A percentile compares a stretch with the other conserved stretches of the same genome.
Evolutionary conservation across 92 coral and sea anemone species (phyloP).

Genomic region (Epizoanthus illoricatus): DNA sequence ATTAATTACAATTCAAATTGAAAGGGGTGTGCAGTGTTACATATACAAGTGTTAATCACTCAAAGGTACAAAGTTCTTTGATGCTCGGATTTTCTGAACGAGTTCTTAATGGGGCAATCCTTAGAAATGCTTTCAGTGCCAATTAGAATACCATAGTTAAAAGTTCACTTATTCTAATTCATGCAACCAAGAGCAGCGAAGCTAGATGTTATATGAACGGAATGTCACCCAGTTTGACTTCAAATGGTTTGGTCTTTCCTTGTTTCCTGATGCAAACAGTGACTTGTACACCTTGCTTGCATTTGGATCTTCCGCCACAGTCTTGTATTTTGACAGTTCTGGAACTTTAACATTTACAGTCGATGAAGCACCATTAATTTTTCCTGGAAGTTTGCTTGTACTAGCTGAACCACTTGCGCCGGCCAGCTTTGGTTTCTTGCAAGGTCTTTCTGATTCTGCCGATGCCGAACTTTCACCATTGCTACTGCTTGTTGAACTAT

Average conservation of each 20-base stretch:
- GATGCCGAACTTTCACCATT: constrained; percentile 41
- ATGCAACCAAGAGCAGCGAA: not conserved
- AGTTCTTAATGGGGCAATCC: too few species aligned
- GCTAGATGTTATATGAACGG: constrained; percentile 83
- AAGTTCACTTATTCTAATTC: not conserved
- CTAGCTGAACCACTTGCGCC: constrained; percentile 46
- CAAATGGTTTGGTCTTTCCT: constrained; percentile 85
- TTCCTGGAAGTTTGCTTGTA: constrained; percentile 46
- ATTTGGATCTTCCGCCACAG: constrained; percentile 96
- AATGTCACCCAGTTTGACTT: constrained; percentile 96
- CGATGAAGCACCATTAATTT: constrained; percentile 52
- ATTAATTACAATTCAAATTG: too few species aligned
- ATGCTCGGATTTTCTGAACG: too few species aligned
- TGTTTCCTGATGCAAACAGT: constrained; percentile 81
- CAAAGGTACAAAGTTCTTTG: too few species aligned
- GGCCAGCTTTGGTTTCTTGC: constrained; percentile 65
- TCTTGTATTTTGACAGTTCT: constrained; percentile 85
- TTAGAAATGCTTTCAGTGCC: too few species aligned
- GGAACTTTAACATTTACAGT: constrained; percentile 65
- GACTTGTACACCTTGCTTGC: constrained; percentile 98
- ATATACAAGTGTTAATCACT: too few species aligned
- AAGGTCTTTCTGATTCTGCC: constrained; percentile 52
- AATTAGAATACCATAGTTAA: too few species aligned
- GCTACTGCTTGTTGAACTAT: constrained; percentile 37
- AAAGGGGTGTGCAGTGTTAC: too few species aligned